Evolutionary conservation across 2,113 vertebrate genomes (phyloP).

Genomic region (Marcusenius ussheri): DNA sequence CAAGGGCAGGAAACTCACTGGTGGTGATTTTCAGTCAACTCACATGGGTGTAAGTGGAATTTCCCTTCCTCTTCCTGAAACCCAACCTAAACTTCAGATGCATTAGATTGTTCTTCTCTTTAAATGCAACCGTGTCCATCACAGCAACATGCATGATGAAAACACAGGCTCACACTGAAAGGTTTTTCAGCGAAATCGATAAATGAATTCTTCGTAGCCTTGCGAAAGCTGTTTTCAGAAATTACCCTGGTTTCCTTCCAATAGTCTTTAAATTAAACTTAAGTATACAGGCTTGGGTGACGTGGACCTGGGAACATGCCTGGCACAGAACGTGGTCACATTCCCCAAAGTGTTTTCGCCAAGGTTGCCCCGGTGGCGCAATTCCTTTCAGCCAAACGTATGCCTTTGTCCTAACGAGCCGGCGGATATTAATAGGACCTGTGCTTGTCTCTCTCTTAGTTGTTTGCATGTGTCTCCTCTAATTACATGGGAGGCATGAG

Average conservation of each 20-base stretch:
- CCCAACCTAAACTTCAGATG: not conserved
- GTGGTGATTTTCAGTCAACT: not conserved
- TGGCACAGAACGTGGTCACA: not conserved
- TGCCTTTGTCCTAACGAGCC: conserved; percentile 10
- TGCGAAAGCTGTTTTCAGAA: not conserved
- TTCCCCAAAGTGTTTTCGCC: not conserved
- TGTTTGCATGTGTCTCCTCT: not conserved
- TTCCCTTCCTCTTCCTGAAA: not conserved
- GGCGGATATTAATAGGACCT: conserved; percentile 9
- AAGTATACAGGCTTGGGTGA: not conserved
- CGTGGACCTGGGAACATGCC: not conserved
- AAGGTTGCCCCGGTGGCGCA: not conserved
- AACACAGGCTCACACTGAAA: not conserved
- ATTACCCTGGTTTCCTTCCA: conserved; percentile 8
- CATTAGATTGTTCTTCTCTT: not conserved
- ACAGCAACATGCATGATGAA: not conserved
- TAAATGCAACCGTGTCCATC: not conserved
- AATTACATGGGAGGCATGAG: not conserved
- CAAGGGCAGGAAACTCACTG: not conserved
- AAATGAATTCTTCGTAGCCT: not conserved
- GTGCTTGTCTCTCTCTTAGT: not conserved
- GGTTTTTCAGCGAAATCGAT: not conserved
- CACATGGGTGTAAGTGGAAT: not conserved
- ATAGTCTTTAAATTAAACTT: conserved; percentile 10
- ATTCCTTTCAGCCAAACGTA: conserved; percentile 21